Base-by-base conservation (phyloP, 2,113 vertebrate species). In the Balaeniceps rex region DNA sequence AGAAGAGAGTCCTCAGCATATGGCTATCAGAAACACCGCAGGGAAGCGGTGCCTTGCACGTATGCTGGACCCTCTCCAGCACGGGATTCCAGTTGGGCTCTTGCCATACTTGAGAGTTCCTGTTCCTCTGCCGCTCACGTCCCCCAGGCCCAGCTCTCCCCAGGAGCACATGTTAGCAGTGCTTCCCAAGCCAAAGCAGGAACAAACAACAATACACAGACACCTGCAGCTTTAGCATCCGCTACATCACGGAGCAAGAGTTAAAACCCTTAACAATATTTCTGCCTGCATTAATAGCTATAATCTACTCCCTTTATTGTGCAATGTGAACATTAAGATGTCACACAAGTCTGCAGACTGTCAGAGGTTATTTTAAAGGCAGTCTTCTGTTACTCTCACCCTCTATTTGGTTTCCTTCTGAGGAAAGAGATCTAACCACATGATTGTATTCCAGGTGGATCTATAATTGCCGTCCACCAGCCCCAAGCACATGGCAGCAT, bases 21-120 rank as follows among this genome's bases (percentile, higher is more conserved):
- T 2, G 2, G 36, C 0, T 0, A 54, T 52, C 70, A 90, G 75
- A 64, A 83, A 33, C 22, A 17, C 2, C 0, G 0, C 52, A 10
- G 26, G 75, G 54, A 85, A 89, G 63, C 2, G 0, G 26, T 23
- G 36, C 34, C 52, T 94, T 65, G 19, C 55, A 40, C 2, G 14
- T 64, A 52, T 68, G 57, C 61, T 96, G 88, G 88, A 90, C 23
- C 19, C 49, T 84, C 49, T 80, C 74, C 94, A 95, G 65, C 3
- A 1, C 49, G 33, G 58, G 65, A 84, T 80, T 84, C 81, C 65
- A 72, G 61, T 17, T 95, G 88, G 61, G 77, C 18, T 75, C 46
- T 64, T 82, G 86, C 80, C 69, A 79, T 46, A 22, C 22, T 31
- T 40, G 38, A 66, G 42, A 95, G 80, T 69, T 94, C 74, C 88